Evolutionary conservation across 35 echinoderm and acorn worm genomes (phyloP).

Genomic region (Lytechinus variegatus): DNA sequence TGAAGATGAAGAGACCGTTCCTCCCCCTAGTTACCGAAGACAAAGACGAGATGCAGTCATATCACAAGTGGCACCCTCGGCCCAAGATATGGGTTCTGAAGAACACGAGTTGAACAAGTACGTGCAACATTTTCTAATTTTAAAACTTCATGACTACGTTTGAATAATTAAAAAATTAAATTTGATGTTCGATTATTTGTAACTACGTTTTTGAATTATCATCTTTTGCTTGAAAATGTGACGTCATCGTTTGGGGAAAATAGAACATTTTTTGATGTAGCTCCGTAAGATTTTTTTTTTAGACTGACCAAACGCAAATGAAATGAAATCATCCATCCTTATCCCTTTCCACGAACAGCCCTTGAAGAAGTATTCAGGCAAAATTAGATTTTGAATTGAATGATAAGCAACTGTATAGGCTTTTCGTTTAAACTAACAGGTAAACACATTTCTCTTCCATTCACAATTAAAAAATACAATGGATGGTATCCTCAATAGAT

Average conservation of each 20-base stretch:
- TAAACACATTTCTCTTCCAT: neutral
- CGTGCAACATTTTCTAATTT: neutral
- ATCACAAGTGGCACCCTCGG: constrained; percentile 53
- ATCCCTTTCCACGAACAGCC: neutral
- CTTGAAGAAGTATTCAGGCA: neutral
- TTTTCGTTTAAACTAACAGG: too few relatives aligned
- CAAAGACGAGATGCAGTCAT: constrained; percentile 62
- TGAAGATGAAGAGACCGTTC: constrained; percentile 36
- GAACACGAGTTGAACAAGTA: constrained; percentile 54
- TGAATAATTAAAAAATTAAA: neutral
- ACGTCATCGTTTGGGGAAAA: neutral
- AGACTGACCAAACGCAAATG: neutral
- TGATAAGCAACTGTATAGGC: too few relatives aligned
- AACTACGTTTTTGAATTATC: neutral
- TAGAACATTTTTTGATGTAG: neutral
- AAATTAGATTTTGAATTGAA: too few relatives aligned
- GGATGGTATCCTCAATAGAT: too few relatives aligned
- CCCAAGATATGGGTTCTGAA: constrained; percentile 8
- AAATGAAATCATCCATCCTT: neutral
- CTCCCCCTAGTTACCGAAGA: constrained; percentile 37
- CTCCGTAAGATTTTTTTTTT: neutral
- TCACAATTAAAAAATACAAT: neutral
- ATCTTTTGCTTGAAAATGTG: neutral
- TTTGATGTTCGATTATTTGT: neutral
- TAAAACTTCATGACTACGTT: too few relatives aligned